Percentiles rank a stretch among this genome's conserved stretches.
phyloP scores from a whole-genome alignment of 2,113 vertebrate genomes.

The Epinephelus lanceolatus region DNA sequence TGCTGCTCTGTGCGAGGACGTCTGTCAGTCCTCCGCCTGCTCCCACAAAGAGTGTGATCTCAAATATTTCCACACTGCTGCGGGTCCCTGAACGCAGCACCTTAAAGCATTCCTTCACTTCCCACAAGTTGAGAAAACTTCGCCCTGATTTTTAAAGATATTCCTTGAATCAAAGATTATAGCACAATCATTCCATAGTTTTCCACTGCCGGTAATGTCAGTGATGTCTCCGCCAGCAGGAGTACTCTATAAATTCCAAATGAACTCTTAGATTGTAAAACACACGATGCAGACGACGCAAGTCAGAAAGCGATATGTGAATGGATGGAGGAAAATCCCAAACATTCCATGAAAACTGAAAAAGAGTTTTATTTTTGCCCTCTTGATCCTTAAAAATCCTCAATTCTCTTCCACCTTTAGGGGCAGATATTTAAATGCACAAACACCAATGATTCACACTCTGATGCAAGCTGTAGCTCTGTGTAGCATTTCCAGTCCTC shows the following conservation, averaged over 20 bases:
- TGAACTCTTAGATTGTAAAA: slow-evolving; percentile 19
- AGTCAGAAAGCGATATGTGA: neutral
- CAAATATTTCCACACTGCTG: neutral
- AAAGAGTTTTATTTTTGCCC: slow-evolving; percentile 10
- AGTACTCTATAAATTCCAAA: slow-evolving; percentile 30
- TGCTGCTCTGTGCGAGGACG: slow-evolving; percentile 27
- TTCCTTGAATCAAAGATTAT: slow-evolving; percentile 69
- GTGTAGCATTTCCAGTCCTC: slow-evolving; percentile 35
- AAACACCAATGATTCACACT: slow-evolving; percentile 46
- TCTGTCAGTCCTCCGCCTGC: slow-evolving; percentile 4
- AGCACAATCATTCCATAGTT: slow-evolving; percentile 85
- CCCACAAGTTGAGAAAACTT: slow-evolving; percentile 33
- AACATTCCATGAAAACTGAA: slow-evolving; percentile 70
- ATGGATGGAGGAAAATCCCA: slow-evolving; percentile 44
- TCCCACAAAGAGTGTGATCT: slow-evolving; percentile 33
- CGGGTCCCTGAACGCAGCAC: slow-evolving; percentile 26
- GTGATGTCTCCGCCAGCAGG: slow-evolving; percentile 64
- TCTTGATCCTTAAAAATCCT: neutral
- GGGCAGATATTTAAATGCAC: slow-evolving; percentile 55
- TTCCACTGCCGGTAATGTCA: slow-evolving; percentile 81
- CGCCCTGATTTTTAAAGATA: slow-evolving; percentile 57
- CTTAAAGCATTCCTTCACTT: slow-evolving; percentile 71
- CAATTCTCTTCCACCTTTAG: neutral
- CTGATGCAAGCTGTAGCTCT: slow-evolving; percentile 29
- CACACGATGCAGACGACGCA: neutral